These are phyloP conservation scores for Corythornis vintsioides DNA, from an alignment of 2,113 vertebrate genomes.

Conservation along the genomic window DNA sequence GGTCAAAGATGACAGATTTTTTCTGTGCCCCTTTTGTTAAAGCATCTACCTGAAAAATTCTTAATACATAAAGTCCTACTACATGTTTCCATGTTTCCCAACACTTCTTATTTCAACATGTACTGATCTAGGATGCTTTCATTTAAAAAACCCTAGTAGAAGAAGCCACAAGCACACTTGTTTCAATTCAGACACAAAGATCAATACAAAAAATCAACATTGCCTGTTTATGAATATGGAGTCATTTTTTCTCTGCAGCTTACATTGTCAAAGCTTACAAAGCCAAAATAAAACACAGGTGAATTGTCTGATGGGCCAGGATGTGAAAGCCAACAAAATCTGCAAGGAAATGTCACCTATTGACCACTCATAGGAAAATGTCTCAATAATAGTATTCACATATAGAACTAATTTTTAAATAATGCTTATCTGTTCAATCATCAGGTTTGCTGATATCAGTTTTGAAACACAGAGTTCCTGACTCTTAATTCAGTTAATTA, in stretches of 20 bases:
- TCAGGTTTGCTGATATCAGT: background rate
- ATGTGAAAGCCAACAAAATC: background rate
- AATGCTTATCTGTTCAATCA: background rate
- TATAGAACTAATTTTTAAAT: background rate
- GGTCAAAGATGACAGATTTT: background rate
- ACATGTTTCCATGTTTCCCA: background rate
- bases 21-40: background rate
- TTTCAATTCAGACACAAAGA: background rate
- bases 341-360: background rate
- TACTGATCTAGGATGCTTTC: background rate
- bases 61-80: background rate
- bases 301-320: rapidly evolving
- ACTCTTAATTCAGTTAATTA: background rate
- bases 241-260: background rate
- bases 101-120: background rate
- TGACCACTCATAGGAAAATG: background rate
- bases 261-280: background rate
- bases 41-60: background rate
- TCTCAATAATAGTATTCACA: background rate
- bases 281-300: background rate
- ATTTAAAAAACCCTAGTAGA: background rate
- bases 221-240: background rate
- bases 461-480: background rate
- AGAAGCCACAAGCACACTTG: background rate
- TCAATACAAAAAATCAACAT: background rate